Evolutionary conservation across 2,888 invertebrate species (phyloP).

Genomic region (Alviniconcha strummeri): DNA sequence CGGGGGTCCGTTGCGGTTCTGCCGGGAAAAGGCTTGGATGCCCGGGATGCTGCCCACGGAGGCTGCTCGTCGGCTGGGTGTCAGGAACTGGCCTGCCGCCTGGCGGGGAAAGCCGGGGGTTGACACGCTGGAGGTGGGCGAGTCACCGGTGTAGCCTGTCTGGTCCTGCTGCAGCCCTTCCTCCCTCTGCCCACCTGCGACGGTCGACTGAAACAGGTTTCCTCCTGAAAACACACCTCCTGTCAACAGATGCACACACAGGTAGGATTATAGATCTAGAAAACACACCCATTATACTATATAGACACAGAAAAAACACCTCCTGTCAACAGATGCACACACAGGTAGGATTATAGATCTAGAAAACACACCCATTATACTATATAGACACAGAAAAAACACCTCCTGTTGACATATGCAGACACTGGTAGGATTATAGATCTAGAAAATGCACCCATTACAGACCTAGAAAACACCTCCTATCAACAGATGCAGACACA

Average conservation of each 20-base stretch:
- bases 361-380: too few species aligned
- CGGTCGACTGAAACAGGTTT: background rate
- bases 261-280: too few species aligned
- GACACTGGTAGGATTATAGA: too few species aligned
- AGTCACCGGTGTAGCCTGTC: conserved; percentile 31
- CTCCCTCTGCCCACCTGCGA: background rate
- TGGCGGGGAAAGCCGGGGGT: background rate
- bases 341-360: too few species aligned
- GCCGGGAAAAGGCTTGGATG: conserved; percentile 38
- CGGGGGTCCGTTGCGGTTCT: conserved; percentile 31
- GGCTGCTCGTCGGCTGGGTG: conserved; percentile 23
- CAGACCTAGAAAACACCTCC: background rate
- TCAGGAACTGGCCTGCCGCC: conserved; percentile 25
- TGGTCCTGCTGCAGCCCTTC: conserved; percentile 12
- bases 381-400: background rate
- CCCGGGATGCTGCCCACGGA: conserved; percentile 34
- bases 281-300: too few species aligned
- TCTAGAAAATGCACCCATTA: too few species aligned
- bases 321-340: too few species aligned
- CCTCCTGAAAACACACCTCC: background rate
- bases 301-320: background rate
- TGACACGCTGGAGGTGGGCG: conserved; percentile 40
- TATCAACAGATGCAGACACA: too few species aligned
- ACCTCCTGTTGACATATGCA: background rate
- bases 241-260: too few species aligned